These are phyloP conservation scores for Octomys mimax DNA, from an alignment of 2,797 vertebrate species.

Conservation along the genomic window DNA sequence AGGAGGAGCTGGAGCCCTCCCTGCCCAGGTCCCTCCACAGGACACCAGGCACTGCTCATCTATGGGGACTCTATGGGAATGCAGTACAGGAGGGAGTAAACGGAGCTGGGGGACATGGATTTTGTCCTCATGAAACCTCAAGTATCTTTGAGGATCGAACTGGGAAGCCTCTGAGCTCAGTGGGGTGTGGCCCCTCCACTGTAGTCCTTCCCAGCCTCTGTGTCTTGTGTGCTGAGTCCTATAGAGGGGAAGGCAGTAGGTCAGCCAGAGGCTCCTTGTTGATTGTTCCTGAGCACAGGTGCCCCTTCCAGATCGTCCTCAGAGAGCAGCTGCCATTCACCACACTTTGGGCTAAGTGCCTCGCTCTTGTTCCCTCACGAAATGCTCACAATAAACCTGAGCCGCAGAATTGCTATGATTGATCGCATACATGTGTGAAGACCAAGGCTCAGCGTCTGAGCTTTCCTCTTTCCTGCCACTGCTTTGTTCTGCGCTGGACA, in stretches of 20 bases:
- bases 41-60: neutral
- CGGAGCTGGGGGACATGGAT: neutral
- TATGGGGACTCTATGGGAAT: neutral
- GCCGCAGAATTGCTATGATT: neutral
- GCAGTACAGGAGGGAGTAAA: accelerated
- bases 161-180: neutral
- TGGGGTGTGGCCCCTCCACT: neutral
- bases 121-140: neutral
- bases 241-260: neutral
- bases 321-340: neutral
- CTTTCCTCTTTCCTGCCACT: neutral
- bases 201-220: neutral
- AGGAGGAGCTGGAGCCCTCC: accelerated
- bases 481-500: neutral
- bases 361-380: neutral
- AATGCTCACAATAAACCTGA: neutral
- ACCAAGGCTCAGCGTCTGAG: neutral
- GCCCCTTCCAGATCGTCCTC: neutral
- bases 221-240: neutral
- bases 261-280: neutral
- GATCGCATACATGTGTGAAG: neutral
- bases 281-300: neutral
- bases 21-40: neutral
- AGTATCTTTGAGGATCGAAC: neutral
- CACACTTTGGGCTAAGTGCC: neutral